Base-by-base conservation (phyloP, 1,140 invertebrate species). In the Nasonia giraulti region DNA sequence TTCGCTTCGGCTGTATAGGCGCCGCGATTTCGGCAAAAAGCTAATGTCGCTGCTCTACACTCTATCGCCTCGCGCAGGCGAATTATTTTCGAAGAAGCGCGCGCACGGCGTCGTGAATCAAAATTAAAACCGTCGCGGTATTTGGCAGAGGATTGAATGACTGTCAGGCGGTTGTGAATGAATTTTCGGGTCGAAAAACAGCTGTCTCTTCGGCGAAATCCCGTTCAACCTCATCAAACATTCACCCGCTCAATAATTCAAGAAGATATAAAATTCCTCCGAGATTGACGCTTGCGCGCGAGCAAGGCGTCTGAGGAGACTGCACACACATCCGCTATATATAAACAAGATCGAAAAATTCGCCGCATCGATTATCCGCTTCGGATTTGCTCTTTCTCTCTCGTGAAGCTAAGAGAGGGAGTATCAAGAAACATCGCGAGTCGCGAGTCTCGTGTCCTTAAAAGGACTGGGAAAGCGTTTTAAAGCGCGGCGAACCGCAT, bases 401-500 rank as follows among this genome's bases (percentile, higher is more conserved):
- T 4, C 2, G 47, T 0, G 2, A 10, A 17, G 14, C 27, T 27
- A 27, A 17, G 47, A 50, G 47, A 62, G 7, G 23, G 50, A 27
- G 55, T 62, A 81, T 75, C 80, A 79, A 82, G 62, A 78, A 81
- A 85, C 84, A 81, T 44, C 76, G 44, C 40, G 47, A 47, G 69
- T 62, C 55, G 31, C 69, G 69, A 27, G 27, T 40, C 40, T 40
- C 40, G 40, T 40, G 40, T 73, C 55, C 68, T 83, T 62, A 37
- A 76, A 83, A 77, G 33, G 75, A 17, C 33, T 44, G 20, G 73
- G 14, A 66, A 80, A 77, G 62, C 37, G n/a, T 80, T 80, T 80
- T 85, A 80, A 80, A 85, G 37, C 44, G 33, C 74, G 55, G 69
- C 73, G 40, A 81, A 82, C 79, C 62, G 85, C 86, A 88, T 87